Evolutionary conservation across 2,888 invertebrate genomes (phyloP).

Genomic region (Andrena minutula): DNA sequence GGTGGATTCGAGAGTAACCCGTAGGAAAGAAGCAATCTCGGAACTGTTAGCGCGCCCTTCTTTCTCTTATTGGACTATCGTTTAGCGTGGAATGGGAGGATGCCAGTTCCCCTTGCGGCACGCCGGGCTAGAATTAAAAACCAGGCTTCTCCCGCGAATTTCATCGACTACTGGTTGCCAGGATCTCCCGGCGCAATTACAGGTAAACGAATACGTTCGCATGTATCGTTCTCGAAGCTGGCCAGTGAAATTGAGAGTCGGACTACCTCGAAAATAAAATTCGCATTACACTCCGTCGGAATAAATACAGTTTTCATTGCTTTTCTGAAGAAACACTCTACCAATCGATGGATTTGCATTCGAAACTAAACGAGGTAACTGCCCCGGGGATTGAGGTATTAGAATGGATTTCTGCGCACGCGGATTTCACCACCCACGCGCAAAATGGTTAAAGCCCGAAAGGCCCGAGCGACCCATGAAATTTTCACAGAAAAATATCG

Average conservation of each 20-base stretch:
- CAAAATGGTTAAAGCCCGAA: too few relatives aligned
- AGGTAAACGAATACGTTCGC: background rate
- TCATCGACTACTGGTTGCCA: background rate
- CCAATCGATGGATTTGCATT: too few relatives aligned
- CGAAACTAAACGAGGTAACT: too few relatives aligned
- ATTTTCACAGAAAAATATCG: background rate
- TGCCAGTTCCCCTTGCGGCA: constrained; percentile 22
- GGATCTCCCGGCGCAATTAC: background rate
- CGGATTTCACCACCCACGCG: too few relatives aligned
- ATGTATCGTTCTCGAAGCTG: background rate
- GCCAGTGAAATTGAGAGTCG: background rate
- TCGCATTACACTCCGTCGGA: too few relatives aligned
- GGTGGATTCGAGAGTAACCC: constrained; percentile 42
- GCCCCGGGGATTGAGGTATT: too few relatives aligned
- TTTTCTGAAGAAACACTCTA: too few relatives aligned
- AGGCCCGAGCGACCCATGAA: background rate
- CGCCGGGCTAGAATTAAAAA: constrained; percentile 58
- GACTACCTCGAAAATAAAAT: too few relatives aligned
- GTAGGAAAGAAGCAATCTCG: constrained; percentile 68
- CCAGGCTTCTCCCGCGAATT: constrained; percentile 19
- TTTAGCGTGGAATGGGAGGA: constrained; percentile 54
- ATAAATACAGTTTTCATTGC: too few relatives aligned
- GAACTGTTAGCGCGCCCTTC: constrained; percentile 44
- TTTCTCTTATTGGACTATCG: constrained; percentile 66
- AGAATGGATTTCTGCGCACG: too few relatives aligned